Percentiles rank a stretch among this genome's conserved stretches.
These are phyloP conservation scores for Columbina picui DNA, from an alignment of 2,113 vertebrate species.

Conservation along the genomic window DNA sequence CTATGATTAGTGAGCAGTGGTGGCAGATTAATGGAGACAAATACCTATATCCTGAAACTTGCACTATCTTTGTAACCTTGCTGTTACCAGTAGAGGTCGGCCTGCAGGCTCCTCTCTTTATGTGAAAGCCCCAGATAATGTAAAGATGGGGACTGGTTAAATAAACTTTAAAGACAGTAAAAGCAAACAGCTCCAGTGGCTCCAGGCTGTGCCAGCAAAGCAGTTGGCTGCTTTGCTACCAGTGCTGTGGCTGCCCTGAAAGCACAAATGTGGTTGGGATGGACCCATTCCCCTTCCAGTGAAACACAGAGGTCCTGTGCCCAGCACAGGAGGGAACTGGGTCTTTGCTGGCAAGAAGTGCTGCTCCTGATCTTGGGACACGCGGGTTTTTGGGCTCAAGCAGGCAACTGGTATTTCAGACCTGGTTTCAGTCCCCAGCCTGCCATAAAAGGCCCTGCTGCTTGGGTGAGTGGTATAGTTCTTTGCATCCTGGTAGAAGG, in stretches of 20 bases:
- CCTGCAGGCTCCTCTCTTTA: not conserved
- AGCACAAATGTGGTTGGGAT: not conserved
- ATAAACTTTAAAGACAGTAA: not conserved
- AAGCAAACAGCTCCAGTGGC: not conserved
- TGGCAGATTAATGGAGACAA: slow-evolving; percentile 3
- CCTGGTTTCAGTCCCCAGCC: not conserved
- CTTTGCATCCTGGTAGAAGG: not conserved
- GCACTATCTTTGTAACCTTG: not conserved
- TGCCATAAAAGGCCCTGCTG: not conserved
- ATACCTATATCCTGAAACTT: not conserved
- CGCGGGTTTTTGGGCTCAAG: not conserved
- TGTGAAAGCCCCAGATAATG: not conserved
- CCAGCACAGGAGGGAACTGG: not conserved
- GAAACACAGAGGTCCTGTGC: not conserved
- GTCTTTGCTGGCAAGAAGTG: not conserved
- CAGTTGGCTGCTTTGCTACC: not conserved
- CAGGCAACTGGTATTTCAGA: not conserved
- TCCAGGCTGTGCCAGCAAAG: not conserved
- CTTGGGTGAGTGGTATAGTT: accelerated
- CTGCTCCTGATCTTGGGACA: not conserved
- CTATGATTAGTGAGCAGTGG: not conserved
- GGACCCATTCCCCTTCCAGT: not conserved
- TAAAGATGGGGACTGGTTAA: not conserved
- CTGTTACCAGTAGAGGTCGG: not conserved
- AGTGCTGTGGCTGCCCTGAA: not conserved